Evolutionary conservation across 2,113 vertebrate species (phyloP), one percentile per base, ranked within the genome.

Genomic region (Salvator merianae): DNA sequence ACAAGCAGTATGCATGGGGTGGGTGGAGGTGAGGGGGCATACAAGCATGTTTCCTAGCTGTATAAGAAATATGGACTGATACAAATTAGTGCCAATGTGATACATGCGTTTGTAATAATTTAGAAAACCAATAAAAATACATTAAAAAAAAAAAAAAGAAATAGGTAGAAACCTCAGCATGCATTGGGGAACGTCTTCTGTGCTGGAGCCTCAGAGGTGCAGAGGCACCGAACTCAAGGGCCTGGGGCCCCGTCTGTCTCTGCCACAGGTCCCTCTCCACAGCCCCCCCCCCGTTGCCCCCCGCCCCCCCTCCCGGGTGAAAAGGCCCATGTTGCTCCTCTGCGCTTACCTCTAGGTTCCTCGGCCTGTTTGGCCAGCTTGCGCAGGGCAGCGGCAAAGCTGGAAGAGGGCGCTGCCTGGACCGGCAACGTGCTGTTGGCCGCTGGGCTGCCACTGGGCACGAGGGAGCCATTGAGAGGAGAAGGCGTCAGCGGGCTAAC

Each of bases 361-460:
- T 99, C 99, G 0, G 98, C 99, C 93, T 99, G 99, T 94, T 99
- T 99, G 94, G 98, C 99, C 96, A 99, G 97, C 96, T 99, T 99
- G 97, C 98, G 98, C 84, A 99, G 98, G 1, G 99, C 98, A 2
- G 99, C 99, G 24, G 99, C 99, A 77, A 99, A 99, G 97, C 99
- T 98, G 89, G 98, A 99, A 91, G 96, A 98, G 88, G 98, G 98
- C 38, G 98, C 96, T 70, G 98, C 97, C 95, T 98, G 98, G 91
- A 97, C 95, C 50, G 98, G 97, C 91, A 98, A 97, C 89, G 97
- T 88, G 84, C 94, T 96, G 96, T 93, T 96, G 94, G 96, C 94
- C 82, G 95, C 97, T 0, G 97, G 95, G 95, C 97, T 99, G 97
- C 98, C 98, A 96, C 98, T 98, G 97, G 98, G 97, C 94, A 99